Evolutionary conservation across 2,888 invertebrate species (phyloP).

Genomic region (Nycteola revayana): DNA sequence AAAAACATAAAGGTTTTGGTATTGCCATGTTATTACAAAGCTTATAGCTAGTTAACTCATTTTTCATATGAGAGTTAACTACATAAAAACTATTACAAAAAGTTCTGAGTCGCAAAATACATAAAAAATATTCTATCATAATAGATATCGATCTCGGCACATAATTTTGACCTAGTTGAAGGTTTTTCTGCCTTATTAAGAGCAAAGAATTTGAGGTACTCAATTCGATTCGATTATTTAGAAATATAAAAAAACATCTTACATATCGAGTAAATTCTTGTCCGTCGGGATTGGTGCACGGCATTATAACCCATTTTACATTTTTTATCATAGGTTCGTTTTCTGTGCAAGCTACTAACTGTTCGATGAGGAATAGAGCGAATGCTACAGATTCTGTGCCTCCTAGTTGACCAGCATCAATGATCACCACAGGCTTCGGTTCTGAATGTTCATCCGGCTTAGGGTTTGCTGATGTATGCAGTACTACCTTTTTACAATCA

Average conservation of each 20-base stretch:
- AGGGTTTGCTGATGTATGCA: too few relatives aligned
- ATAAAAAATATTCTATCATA: slow-evolving; percentile 77
- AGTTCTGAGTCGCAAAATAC: too few relatives aligned
- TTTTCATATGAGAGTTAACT: too few relatives aligned
- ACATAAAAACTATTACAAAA: too few relatives aligned
- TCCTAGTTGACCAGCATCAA: slow-evolving; percentile 66
- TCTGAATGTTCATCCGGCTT: too few relatives aligned
- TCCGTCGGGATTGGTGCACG: slow-evolving; percentile 66
- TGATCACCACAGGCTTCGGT: slow-evolving; percentile 49
- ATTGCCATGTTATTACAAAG: too few relatives aligned
- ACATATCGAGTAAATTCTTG: slow-evolving; percentile 58
- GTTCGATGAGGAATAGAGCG: slow-evolving; percentile 58
- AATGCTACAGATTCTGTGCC: slow-evolving; percentile 50
- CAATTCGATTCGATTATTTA: too few relatives aligned
- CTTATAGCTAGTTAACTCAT: too few relatives aligned
- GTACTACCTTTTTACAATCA: too few relatives aligned
- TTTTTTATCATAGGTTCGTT: slow-evolving; percentile 46
- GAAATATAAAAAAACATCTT: slow-evolving; percentile 26
- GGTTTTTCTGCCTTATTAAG: slow-evolving; percentile 45
- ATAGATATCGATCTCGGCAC: slow-evolving; percentile 59
- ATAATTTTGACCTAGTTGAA: slow-evolving; percentile 63
- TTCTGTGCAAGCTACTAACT: slow-evolving; percentile 61
- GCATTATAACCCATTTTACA: slow-evolving; percentile 61
- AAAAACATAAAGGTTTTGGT: too few relatives aligned
- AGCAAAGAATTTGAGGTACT: slow-evolving; percentile 25